Conservation (phyloP, 35 echinoderm and acorn worm species). For the Heliocidaris tuberculata region DNA sequence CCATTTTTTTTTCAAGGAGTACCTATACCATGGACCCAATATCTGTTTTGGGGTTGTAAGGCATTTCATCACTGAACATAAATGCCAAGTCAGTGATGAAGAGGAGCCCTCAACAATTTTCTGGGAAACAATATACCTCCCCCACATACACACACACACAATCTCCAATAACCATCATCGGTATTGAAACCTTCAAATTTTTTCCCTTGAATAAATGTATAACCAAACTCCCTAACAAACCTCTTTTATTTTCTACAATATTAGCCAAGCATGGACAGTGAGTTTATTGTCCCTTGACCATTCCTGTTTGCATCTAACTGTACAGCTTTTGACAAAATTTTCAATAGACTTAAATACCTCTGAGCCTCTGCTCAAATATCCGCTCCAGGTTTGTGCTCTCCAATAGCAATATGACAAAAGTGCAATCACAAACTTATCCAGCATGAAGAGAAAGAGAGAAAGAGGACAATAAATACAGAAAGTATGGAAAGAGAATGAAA, state of each 20-base stretch:
- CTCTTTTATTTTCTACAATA: neutral
- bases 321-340: neutral
- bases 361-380: neutral
- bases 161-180: neutral
- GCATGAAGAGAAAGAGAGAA: neutral
- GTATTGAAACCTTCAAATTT: neutral
- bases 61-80: too few species aligned
- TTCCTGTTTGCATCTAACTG: neutral
- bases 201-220: neutral
- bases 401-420: neutral
- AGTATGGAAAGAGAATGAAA: neutral
- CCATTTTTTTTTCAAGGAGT: too few species aligned
- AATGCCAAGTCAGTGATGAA: too few species aligned
- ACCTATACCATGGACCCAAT: too few species aligned
- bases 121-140: too few species aligned
- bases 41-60: too few species aligned
- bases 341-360: neutral
- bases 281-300: neutral
- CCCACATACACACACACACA: too few species aligned
- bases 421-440: neutral
- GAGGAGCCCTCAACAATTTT: too few species aligned
- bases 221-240: neutral
- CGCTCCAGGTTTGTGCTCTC: neutral
- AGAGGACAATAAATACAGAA: neutral
- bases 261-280: neutral